Percentiles rank a stretch among this genome's conserved stretches.
Conservation (phyloP, 2,888 invertebrate genomes). For the Cistogaster globosa region DNA sequence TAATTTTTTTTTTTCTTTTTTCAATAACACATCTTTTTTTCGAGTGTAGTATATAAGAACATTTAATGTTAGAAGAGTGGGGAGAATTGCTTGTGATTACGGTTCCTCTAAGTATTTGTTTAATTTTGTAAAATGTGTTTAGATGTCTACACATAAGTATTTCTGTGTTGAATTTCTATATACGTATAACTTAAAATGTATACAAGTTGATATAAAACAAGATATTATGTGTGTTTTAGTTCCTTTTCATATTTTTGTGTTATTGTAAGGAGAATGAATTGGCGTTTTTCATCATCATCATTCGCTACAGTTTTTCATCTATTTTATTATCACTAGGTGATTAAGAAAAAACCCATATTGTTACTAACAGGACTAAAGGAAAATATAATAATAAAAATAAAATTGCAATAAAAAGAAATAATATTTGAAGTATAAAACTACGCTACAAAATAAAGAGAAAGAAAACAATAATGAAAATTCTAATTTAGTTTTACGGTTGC, state of each 20-base stretch:
- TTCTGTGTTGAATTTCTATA: constrained; percentile 2
- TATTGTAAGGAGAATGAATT: constrained; percentile 66
- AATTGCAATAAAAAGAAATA: constrained; percentile 28
- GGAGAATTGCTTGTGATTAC: constrained; percentile 5
- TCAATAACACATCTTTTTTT: too few species aligned
- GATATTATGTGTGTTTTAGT: too few species aligned
- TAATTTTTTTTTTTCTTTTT: too few species aligned
- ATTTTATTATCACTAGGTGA: constrained; percentile 59
- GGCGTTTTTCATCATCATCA: constrained; percentile 64
- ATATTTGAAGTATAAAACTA: constrained; percentile 22
- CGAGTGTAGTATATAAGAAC: too few species aligned
- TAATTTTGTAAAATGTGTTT: not conserved
- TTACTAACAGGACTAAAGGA: constrained; percentile 33
- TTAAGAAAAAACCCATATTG: constrained; percentile 25
- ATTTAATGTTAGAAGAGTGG: too few species aligned
- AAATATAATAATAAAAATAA: not conserved
- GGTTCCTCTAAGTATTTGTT: constrained; percentile 3
- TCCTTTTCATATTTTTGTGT: constrained; percentile 39
- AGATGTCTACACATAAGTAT: not conserved
- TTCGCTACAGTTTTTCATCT: constrained; percentile 51
- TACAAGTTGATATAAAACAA: too few species aligned
- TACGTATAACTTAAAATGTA: constrained; percentile 36
- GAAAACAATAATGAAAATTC: constrained; percentile 52
- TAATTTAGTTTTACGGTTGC: constrained; percentile 66
- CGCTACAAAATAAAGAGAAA: constrained; percentile 3